These are phyloP conservation scores for Caenorhabditis sp. DNA, from an alignment of 2,888 invertebrate species.

Conservation along the genomic window DNA sequence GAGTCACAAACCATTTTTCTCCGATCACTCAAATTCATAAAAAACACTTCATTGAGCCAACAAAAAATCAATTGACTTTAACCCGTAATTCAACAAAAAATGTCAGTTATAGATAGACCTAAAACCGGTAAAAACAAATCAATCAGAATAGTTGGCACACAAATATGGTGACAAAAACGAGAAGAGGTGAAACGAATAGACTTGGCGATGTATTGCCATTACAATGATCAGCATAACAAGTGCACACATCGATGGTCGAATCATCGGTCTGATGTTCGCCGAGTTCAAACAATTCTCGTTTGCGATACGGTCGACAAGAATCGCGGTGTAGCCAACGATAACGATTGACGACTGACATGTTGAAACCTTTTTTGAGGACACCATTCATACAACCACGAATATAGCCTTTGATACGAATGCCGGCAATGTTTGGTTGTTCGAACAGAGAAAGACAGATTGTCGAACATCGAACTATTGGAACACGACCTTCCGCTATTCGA, in stretches of 20 bases:
- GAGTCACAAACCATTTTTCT: no score
- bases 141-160: not conserved
- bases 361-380: conserved; percentile 66
- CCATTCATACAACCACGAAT: conserved; percentile 69
- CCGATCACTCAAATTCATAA: no score
- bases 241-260: conserved; percentile 64
- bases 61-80: no score
- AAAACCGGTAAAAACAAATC: no score
- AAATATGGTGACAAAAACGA: not conserved
- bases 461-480: conserved; percentile 63
- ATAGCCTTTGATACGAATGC: conserved; percentile 63
- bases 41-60: no score
- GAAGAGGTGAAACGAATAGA: conserved; percentile 2
- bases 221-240: conserved; percentile 67
- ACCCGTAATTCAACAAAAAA: no score
- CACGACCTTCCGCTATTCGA: conserved; percentile 34
- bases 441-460: conserved; percentile 65
- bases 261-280: conserved; percentile 58
- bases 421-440: conserved; percentile 66
- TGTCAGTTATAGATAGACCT: no score
- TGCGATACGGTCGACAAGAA: conserved; percentile 63
- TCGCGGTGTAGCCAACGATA: conserved; percentile 69
- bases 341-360: conserved; percentile 66
- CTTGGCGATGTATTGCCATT: conserved; percentile 69
- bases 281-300: conserved; percentile 66